A percentile compares a stretch with the other conserved stretches of the same genome.
These are phyloP conservation scores for Drosophila biarmipes DNA, from an alignment of 1,140 invertebrate genomes.

Conservation along the genomic window DNA sequence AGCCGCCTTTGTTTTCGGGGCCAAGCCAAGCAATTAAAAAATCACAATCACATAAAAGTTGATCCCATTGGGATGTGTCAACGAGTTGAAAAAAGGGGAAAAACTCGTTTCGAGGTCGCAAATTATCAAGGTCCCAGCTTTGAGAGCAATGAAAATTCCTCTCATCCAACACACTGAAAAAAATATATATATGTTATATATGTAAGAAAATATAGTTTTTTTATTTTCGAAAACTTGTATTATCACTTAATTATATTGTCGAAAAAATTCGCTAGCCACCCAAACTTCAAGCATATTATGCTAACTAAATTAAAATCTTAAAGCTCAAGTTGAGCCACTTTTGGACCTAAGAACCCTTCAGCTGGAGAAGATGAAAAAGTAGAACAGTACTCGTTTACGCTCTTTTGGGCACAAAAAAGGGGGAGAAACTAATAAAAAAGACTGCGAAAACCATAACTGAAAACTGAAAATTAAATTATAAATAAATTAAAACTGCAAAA, in stretches of 20 bases:
- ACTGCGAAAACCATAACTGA: not conserved
- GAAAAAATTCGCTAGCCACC: too few species aligned
- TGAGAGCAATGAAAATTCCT: not conserved
- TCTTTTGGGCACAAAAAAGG: not conserved
- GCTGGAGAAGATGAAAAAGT: not conserved
- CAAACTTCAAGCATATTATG: too few species aligned
- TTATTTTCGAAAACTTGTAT: too few species aligned
- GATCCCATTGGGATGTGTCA: conserved; percentile 20
- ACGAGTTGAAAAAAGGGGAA: not conserved
- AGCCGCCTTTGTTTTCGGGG: not conserved
- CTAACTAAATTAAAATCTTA: not conserved
- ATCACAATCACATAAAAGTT: conserved; percentile 43
- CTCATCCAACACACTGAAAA: conserved; percentile 10
- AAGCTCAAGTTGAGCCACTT: not conserved
- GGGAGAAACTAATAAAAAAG: not conserved
- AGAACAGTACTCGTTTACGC: not conserved
- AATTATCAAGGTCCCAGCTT: conserved; percentile 17
- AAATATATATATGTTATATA: too few species aligned
- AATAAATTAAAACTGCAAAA: not conserved
- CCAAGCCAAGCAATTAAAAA: conserved; percentile 47
- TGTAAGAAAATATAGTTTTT: too few species aligned
- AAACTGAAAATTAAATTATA: not conserved
- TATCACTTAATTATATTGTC: too few species aligned
- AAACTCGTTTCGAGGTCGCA: conserved; percentile 8
- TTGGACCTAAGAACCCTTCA: not conserved